Evolutionary conservation across 2,888 invertebrate genomes (phyloP).

Genomic region (Caenorhabditis parvicauda): DNA sequence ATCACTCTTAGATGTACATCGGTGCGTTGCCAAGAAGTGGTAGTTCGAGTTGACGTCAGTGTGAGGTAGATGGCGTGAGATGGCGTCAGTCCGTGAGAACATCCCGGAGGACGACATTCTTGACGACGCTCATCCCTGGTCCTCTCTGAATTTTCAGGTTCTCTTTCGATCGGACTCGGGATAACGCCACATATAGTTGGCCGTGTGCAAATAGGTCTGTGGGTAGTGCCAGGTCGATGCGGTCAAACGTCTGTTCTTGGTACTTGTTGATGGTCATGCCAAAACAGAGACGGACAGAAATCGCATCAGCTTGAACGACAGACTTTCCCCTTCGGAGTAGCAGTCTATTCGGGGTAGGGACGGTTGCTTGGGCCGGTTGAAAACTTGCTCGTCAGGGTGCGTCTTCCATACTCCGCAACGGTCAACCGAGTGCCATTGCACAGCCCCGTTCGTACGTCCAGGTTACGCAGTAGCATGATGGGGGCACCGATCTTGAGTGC

Average conservation of each 20-base stretch:
- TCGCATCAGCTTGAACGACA: slow-evolving; percentile 2
- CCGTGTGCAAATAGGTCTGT: too few species aligned
- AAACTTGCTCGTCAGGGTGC: neutral
- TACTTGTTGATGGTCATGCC: neutral
- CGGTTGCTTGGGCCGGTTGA: neutral
- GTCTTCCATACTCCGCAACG: neutral
- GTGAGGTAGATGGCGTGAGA: too few species aligned
- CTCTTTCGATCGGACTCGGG: too few species aligned
- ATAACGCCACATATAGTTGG: too few species aligned
- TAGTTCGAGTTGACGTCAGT: too few species aligned
- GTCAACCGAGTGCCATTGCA: slow-evolving; percentile 8
- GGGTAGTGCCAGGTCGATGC: neutral
- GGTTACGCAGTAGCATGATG: slow-evolving; percentile 12
- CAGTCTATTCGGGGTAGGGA: too few species aligned
- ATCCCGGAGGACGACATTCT: too few species aligned
- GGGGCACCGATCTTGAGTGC: slow-evolving; percentile 3
- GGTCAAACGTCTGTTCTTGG: slow-evolving; percentile 2
- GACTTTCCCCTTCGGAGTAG: slow-evolving; percentile 3
- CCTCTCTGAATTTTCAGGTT: too few species aligned
- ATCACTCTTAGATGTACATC: too few species aligned
- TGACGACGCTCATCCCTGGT: too few species aligned
- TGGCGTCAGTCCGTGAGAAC: too few species aligned
- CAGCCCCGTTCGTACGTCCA: slow-evolving; percentile 3
- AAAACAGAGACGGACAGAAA: neutral
- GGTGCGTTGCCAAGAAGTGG: too few species aligned